phyloP scores from a whole-genome alignment of 2,888 invertebrate species.

The Cetonia aurata region DNA sequence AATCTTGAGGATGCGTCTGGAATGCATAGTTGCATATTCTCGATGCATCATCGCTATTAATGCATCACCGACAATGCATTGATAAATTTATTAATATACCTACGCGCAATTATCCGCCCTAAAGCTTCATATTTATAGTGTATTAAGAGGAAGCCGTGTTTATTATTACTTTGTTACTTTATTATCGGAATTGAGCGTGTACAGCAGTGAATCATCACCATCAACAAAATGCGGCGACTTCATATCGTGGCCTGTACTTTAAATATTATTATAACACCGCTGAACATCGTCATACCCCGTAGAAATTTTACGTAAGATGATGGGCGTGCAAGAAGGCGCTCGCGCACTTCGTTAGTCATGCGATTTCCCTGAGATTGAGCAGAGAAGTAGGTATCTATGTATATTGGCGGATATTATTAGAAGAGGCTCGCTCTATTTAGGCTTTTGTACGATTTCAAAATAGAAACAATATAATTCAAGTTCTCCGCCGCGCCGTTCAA shows the following conservation, averaged over 20 bases:
- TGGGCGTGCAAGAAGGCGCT: slow-evolving; percentile 15
- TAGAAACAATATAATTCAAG: slow-evolving; percentile 27
- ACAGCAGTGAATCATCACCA: slow-evolving; percentile 28
- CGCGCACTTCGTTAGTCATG: slow-evolving; percentile 21
- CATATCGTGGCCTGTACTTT: slow-evolving; percentile 15
- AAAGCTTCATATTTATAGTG: not conserved
- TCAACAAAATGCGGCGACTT: slow-evolving; percentile 15
- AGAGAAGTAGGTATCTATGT: not conserved
- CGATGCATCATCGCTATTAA: too few relatives aligned
- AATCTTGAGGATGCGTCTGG: too few relatives aligned
- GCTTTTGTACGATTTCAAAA: slow-evolving; percentile 25
- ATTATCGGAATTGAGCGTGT: slow-evolving; percentile 19
- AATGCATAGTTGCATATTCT: too few relatives aligned
- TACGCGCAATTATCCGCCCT: not conserved
- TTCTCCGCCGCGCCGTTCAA: not conserved
- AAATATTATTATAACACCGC: slow-evolving; percentile 29
- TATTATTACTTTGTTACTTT: slow-evolving; percentile 29
- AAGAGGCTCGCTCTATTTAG: slow-evolving; percentile 3
- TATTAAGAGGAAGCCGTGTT: slow-evolving; percentile 18
- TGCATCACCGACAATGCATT: too few relatives aligned
- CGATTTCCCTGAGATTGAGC: slow-evolving; percentile 32
- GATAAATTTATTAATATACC: not conserved
- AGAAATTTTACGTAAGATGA: slow-evolving; percentile 31
- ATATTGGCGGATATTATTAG: slow-evolving; percentile 29
- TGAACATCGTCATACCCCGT: slow-evolving; percentile 16